These are phyloP conservation scores for Conus betulinus DNA, from an alignment of 1,140 invertebrate genomes.

Conservation along the genomic window DNA sequence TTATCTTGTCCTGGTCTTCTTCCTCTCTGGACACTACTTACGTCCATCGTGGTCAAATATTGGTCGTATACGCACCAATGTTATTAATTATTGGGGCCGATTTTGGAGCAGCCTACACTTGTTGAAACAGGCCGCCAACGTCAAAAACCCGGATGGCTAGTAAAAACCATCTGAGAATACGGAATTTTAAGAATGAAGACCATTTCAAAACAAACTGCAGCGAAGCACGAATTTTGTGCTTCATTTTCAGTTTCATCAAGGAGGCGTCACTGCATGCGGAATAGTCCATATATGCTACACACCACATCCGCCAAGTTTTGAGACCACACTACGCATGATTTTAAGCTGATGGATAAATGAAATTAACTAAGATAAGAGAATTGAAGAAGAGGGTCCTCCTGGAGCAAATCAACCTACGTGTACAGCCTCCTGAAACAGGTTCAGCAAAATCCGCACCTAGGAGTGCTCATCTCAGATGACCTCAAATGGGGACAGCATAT, in stretches of 20 bases:
- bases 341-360: not conserved
- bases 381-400: too few species aligned
- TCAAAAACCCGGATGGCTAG: conserved; percentile 11
- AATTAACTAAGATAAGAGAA: too few species aligned
- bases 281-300: not conserved
- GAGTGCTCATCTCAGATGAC: too few species aligned
- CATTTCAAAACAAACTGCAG: not conserved
- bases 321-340: not conserved
- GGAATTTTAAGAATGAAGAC: not conserved
- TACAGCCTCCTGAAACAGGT: too few species aligned
- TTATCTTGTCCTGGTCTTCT: not conserved
- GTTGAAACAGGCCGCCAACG: conserved; percentile 43
- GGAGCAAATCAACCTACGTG: too few species aligned
- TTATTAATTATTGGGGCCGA: too few species aligned
- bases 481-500: too few species aligned
- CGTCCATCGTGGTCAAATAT: not conserved
- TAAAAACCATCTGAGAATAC: not conserved
- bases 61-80: not conserved
- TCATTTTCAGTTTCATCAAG: not conserved
- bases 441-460: too few species aligned
- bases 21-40: not conserved
- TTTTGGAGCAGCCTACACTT: not conserved
- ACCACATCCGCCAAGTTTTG: not conserved
- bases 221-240: not conserved
- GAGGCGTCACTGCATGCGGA: not conserved